Evolutionary conservation across 2,888 invertebrate species (phyloP).

Genomic region (Serrognathus titanus): DNA sequence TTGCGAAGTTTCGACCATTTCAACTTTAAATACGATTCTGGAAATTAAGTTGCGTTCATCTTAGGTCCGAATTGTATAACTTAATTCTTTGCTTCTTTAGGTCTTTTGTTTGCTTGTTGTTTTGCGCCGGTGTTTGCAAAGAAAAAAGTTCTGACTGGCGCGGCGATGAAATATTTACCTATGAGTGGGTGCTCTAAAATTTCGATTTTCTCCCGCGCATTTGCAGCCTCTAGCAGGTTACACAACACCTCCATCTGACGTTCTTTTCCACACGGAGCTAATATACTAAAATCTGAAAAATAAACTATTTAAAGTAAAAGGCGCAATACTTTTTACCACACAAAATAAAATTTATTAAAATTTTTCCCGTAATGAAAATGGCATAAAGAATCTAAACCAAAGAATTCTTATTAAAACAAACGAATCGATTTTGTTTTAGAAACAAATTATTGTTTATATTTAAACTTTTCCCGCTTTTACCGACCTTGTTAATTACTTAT

Average conservation of each 20-base stretch:
- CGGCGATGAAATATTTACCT: slow-evolving; percentile 31
- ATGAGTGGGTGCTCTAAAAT: slow-evolving; percentile 51
- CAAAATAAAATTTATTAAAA: no score
- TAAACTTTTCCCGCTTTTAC: no score
- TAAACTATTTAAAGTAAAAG: no score
- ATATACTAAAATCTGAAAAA: slow-evolving; percentile 43
- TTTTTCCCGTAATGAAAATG: no score
- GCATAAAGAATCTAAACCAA: no score
- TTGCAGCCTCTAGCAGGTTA: slow-evolving; percentile 45
- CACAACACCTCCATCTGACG: slow-evolving; percentile 50
- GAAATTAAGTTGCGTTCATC: slow-evolving; percentile 4
- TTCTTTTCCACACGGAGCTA: slow-evolving; percentile 41
- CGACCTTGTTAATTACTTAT: no score
- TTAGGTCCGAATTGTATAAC: neutral
- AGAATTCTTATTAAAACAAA: no score
- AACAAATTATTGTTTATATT: no score
- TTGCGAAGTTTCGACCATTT: slow-evolving; percentile 53
- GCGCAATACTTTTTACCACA: no score
- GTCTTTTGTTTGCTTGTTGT: neutral
- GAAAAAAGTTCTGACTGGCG: no score
- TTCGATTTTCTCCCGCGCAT: slow-evolving; percentile 43
- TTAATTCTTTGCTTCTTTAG: neutral
- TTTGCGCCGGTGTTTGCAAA: no score
- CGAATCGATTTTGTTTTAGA: no score
- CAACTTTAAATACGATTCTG: slow-evolving; percentile 49